These are phyloP conservation scores for Argyresthia albistria DNA, from an alignment of 2,888 invertebrate species.

Conservation along the genomic window DNA sequence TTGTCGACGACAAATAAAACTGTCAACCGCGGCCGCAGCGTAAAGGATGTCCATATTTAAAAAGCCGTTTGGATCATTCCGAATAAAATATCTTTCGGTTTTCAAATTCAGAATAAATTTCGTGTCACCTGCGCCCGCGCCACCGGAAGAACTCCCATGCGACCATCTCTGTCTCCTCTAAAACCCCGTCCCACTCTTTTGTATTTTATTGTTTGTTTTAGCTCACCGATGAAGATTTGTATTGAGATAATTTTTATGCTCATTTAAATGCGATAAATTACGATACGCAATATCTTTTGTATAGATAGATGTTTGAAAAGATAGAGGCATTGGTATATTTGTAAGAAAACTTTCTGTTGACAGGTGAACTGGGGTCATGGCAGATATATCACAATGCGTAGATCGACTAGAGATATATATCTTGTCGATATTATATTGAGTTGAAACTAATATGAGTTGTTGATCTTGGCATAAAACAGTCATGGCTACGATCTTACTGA, in stretches of 20 bases:
- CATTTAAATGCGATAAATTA: constrained; percentile 65
- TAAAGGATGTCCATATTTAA: constrained; percentile 69
- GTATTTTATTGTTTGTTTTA: constrained; percentile 55
- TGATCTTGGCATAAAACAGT: too few species aligned
- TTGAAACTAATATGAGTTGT: too few species aligned
- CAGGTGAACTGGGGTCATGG: constrained; percentile 37
- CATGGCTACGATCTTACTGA: too few species aligned
- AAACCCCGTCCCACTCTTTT: constrained; percentile 24
- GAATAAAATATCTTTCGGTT: constrained; percentile 67
- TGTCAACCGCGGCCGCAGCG: constrained; percentile 58
- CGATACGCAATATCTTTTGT: constrained; percentile 28
- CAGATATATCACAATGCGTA: too few species aligned
- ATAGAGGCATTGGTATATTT: constrained; percentile 49
- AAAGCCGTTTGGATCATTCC: constrained; percentile 67
- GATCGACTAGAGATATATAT: too few species aligned
- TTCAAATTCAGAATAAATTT: constrained; percentile 72
- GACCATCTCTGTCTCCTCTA: constrained; percentile 25
- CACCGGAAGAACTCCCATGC: constrained; percentile 57
- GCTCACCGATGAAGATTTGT: constrained; percentile 48
- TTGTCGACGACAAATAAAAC: constrained; percentile 66
- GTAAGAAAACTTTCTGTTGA: constrained; percentile 38
- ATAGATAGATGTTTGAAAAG: constrained; percentile 39
- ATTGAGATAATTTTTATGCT: constrained; percentile 60
- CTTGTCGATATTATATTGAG: too few species aligned
- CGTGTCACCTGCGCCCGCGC: constrained; percentile 65